Conservation (phyloP, 2,888 invertebrate species). For the Drosophila nr. medialis region DNA sequence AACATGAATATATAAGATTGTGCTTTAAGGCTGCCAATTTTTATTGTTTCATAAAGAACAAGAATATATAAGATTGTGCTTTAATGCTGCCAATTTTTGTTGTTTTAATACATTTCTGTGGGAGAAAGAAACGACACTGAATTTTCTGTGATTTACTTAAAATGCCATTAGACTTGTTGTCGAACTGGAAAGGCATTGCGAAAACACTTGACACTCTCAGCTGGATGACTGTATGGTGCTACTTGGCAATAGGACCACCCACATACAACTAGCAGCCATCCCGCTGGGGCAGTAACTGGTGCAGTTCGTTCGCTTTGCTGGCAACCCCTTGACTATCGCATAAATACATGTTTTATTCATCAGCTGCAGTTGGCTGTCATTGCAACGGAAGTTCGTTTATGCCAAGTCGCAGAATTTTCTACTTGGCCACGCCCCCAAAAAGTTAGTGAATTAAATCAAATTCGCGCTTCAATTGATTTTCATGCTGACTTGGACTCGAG, state of each 20-base stretch:
- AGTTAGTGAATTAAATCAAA: constrained; percentile 71
- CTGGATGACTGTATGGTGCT: constrained; percentile 56
- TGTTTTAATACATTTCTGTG: not conserved
- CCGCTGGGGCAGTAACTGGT: not conserved
- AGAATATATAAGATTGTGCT: not conserved
- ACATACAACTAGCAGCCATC: constrained; percentile 1
- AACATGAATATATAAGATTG: not conserved
- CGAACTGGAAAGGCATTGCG: constrained; percentile 38
- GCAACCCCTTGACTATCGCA: constrained; percentile 49
- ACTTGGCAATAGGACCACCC: constrained; percentile 29
- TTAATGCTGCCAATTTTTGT: not conserved
- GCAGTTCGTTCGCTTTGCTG: constrained; percentile 1
- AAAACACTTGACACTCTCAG: constrained; percentile 62
- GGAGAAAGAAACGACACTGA: constrained; percentile 15
- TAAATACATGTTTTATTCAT: constrained; percentile 74
- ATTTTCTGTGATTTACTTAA: constrained; percentile 61
- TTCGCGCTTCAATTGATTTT: constrained; percentile 73
- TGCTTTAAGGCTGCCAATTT: not conserved
- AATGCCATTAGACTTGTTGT: constrained; percentile 68
- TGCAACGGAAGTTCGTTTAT: constrained; percentile 66
- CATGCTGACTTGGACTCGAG: constrained; percentile 51
- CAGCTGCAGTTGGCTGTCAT: constrained; percentile 65
- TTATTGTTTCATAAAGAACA: not conserved
- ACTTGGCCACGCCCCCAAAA: constrained; percentile 47
- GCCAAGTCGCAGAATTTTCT: constrained; percentile 61